Evolutionary conservation across 2,113 vertebrate species (phyloP).

Genomic region (Eptesicus fuscus): DNA sequence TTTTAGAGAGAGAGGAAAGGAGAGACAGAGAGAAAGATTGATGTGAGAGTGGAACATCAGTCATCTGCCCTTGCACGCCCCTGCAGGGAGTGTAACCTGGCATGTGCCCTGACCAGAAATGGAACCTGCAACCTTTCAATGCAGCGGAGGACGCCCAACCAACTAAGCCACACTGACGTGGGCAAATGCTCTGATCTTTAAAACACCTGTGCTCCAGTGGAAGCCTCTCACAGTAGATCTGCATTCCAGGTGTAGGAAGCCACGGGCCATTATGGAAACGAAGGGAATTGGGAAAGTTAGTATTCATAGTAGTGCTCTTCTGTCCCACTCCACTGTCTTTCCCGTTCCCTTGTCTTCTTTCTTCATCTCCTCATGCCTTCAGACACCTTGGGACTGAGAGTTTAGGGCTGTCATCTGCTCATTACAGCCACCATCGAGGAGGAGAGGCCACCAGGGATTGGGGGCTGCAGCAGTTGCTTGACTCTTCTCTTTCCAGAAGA

Average conservation of each 20-base stretch:
- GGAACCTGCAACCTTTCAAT: background rate
- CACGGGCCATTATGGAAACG: background rate
- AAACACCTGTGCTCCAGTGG: background rate
- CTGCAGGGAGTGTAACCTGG: background rate
- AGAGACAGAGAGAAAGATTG: background rate
- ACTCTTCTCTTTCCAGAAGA: background rate
- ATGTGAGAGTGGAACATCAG: background rate
- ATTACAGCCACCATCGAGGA: background rate
- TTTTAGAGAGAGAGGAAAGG: background rate
- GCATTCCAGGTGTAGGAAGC: background rate
- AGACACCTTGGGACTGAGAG: background rate
- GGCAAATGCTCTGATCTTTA: background rate
- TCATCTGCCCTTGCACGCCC: background rate
- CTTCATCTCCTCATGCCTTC: background rate
- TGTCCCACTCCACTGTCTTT: background rate
- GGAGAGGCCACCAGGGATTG: background rate
- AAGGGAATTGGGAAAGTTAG: background rate
- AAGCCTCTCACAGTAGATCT: background rate
- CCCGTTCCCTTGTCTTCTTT: background rate
- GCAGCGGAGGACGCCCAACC: background rate
- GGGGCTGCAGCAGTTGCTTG: background rate
- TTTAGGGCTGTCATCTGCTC: background rate
- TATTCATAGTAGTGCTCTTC: background rate
- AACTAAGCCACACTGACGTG: background rate
- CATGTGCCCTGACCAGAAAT: background rate